A percentile compares a stretch with the other conserved stretches of the same genome.
These are phyloP conservation scores for Cheracebus regulus DNA, from an alignment of 2,797 vertebrate genomes.

Conservation along the genomic window DNA sequence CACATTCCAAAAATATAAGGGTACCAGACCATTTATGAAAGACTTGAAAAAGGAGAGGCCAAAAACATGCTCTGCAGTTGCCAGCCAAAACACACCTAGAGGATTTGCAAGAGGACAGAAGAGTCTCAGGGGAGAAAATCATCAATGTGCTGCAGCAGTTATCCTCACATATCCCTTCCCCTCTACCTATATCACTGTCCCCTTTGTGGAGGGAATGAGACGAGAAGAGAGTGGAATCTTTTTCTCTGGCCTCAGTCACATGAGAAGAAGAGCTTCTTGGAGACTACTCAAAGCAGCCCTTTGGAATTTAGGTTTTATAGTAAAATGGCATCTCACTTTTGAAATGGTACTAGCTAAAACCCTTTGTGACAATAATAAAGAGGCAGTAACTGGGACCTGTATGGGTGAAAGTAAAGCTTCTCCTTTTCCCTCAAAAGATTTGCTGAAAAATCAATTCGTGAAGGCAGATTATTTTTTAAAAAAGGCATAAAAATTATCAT, in stretches of 20 bases:
- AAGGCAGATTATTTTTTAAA: not conserved
- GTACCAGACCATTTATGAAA: not conserved
- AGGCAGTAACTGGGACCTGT: not conserved
- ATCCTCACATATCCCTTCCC: rapidly evolving
- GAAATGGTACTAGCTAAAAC: not conserved
- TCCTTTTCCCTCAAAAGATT: not conserved
- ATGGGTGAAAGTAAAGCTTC: not conserved
- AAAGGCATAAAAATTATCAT: not conserved
- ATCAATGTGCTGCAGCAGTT: not conserved
- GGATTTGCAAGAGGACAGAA: not conserved
- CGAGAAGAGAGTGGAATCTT: not conserved
- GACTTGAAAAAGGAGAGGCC: not conserved
- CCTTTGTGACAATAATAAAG: not conserved
- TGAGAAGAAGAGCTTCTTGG: not conserved
- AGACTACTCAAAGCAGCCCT: not conserved
- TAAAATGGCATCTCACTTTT: not conserved
- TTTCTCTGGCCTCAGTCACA: not conserved
- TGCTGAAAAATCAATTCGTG: not conserved
- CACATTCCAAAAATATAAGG: not conserved
- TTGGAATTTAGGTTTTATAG: not conserved
- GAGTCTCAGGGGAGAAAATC: not conserved
- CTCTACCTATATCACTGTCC: rapidly evolving
- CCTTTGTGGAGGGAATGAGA: not conserved
- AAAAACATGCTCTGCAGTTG: not conserved
- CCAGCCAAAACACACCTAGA: not conserved